phyloP scores from a whole-genome alignment of 1,140 invertebrate genomes.

The Drosophila nikananu region DNA sequence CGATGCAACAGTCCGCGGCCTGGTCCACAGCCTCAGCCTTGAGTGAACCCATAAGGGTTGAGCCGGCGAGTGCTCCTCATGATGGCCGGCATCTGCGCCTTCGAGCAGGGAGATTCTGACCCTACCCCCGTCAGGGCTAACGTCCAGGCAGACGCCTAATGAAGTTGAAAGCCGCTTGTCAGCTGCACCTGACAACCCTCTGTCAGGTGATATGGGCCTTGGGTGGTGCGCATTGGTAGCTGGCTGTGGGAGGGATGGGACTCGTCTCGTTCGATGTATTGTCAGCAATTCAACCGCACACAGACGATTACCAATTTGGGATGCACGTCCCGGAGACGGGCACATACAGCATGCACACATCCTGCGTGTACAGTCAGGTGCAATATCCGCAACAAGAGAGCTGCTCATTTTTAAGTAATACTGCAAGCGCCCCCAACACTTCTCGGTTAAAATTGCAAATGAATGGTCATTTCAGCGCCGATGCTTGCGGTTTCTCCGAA shows the following conservation, averaged over 20 bases:
- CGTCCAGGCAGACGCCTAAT: slow-evolving; percentile 43
- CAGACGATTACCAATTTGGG: slow-evolving; percentile 52
- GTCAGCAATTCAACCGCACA: slow-evolving; percentile 56
- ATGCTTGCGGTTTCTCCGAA: slow-evolving; percentile 21
- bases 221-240: slow-evolving; percentile 8
- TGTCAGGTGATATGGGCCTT: neutral
- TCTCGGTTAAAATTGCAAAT: slow-evolving; percentile 26
- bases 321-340: slow-evolving; percentile 28
- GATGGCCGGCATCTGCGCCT: slow-evolving; percentile 11
- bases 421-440: neutral
- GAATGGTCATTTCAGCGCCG: slow-evolving; percentile 28
- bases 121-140: neutral
- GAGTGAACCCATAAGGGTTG: slow-evolving; percentile 45
- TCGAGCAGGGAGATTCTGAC: slow-evolving; percentile 1
- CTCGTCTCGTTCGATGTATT: slow-evolving; percentile 18
- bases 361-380: slow-evolving; percentile 46
- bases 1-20: slow-evolving; percentile 28
- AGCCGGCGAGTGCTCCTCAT: neutral
- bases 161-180: slow-evolving; percentile 40
- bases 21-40: slow-evolving; percentile 35
- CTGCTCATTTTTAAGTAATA: slow-evolving; percentile 39
- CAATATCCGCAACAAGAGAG: slow-evolving; percentile 46
- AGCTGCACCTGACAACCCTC: slow-evolving; percentile 22
- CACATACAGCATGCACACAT: slow-evolving; percentile 25
- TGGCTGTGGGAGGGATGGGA: neutral